Evolutionary conservation across 2,888 invertebrate genomes (phyloP), one percentile per base, ranked within the genome.

Genomic region (Epicampocera succincta): DNA sequence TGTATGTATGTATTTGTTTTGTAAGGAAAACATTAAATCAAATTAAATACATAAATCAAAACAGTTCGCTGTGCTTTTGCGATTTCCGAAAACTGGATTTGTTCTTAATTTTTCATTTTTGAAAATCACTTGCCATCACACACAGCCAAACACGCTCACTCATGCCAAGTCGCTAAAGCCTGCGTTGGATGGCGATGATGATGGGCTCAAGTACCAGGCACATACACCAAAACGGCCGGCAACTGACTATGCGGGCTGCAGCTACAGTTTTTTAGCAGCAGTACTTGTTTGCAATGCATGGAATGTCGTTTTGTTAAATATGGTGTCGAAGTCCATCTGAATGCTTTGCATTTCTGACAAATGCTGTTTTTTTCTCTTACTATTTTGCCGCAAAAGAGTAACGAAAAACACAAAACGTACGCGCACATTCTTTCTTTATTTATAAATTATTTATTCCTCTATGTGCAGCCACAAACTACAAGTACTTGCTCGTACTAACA

Each of bases 321-420:
- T 83, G 83, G 85, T 85, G 84, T 78, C 80, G 85, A 79, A 84
- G 84, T 85, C 84, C 85, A 85, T 85, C 84, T 83, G 84, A 85
- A 86, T 85, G 84, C 78, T 85, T 75, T 83, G 84, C 85, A 86
- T 85, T 77, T 78, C 61, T 75, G 66, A 46, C 74, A 69, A 58
- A 82, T 74, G 73, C 58, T 44, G 46, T 63, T 65, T 33, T 65
- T 44, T 73, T 48, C 25, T 42, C 21, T 52, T 42, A 15, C 9
- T 29, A 50, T 65, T 77, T 58, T 65, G 25, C 54, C 63, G 38
- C 71, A 77, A 69, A 54, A 9, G 50, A 66, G 25, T 65, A 46
- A 50, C 40, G 61, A 42, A 54, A 72, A 44, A 58, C 15, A 58
- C 46, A 58, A 48, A 50, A 17, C 15, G 50, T 21, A 33, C 9